Percentiles rank a stretch among this genome's conserved stretches.
Conservation (phyloP, 2,113 vertebrate species). For the Epinephelus moara region DNA sequence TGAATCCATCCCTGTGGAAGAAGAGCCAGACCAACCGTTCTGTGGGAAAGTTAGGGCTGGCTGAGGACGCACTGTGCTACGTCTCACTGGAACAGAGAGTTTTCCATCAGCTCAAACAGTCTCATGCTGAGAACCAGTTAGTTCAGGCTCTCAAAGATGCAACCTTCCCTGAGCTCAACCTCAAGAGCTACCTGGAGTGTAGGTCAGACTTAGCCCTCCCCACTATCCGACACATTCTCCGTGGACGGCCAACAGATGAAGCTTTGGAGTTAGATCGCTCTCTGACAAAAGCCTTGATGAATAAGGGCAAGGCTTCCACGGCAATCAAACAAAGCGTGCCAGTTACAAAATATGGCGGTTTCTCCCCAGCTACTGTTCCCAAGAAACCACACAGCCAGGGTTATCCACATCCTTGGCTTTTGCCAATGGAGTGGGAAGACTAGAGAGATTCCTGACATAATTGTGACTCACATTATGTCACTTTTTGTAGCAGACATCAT, state of each 20-base stretch:
- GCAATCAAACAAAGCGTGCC: constrained; percentile 43
- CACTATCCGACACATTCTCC: constrained; percentile 78
- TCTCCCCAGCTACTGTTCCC: constrained; percentile 31
- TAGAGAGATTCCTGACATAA: constrained; percentile 63
- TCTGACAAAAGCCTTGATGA: constrained; percentile 70
- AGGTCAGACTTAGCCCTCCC: constrained; percentile 81
- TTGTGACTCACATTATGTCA: constrained; percentile 40
- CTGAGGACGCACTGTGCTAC: constrained; percentile 74
- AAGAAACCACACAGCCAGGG: constrained; percentile 61
- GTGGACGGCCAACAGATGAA: constrained; percentile 74
- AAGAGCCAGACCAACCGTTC: constrained; percentile 49
- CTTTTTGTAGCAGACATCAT: constrained; percentile 41
- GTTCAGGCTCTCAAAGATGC: constrained; percentile 73
- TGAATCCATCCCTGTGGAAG: constrained; percentile 51
- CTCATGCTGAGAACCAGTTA: constrained; percentile 64
- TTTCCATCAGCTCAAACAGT: constrained; percentile 56
- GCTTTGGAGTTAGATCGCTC: constrained; percentile 73
- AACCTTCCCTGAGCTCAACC: constrained; percentile 82
- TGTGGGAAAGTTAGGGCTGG: constrained; percentile 53
- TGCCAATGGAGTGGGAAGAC: constrained; percentile 86
- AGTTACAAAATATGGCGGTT: constrained; percentile 48
- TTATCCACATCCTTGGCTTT: constrained; percentile 74
- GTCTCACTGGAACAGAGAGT: constrained; percentile 74
- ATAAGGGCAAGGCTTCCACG: constrained; percentile 51
- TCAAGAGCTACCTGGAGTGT: constrained; percentile 84